Percentiles rank a stretch among this genome's conserved stretches.
phyloP scores from a whole-genome alignment of 2,797 vertebrate genomes.

The Ceryle rudis region DNA sequence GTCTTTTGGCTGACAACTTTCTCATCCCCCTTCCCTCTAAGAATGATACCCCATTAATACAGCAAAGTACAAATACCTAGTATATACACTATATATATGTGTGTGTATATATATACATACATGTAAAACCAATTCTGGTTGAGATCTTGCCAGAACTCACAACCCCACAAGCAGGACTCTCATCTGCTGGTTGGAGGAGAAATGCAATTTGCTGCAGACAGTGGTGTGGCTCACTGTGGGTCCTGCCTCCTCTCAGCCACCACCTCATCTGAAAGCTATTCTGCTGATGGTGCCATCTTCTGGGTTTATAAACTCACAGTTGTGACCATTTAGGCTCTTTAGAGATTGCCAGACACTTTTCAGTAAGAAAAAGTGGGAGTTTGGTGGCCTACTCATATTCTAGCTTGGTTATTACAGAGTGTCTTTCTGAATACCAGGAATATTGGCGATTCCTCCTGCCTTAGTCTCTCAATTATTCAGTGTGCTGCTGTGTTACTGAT shows the following conservation, averaged over 20 bases:
- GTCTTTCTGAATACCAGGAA: neutral
- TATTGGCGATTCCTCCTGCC: slow-evolving; percentile 3
- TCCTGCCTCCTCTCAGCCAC: neutral
- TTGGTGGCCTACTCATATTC: neutral
- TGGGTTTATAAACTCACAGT: neutral
- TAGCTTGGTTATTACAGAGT: neutral
- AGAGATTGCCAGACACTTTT: neutral
- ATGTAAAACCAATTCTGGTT: neutral
- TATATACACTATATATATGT: neutral
- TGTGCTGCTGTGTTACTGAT: neutral
- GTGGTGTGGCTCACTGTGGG: neutral
- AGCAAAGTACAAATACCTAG: neutral
- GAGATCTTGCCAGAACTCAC: neutral
- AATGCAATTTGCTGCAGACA: neutral
- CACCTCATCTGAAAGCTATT: neutral
- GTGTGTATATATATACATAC: neutral
- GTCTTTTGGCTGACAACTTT: neutral
- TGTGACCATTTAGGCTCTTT: neutral
- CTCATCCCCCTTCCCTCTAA: neutral
- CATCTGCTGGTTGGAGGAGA: fast-evolving
- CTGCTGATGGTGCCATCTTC: neutral
- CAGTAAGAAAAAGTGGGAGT: neutral
- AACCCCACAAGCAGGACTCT: neutral
- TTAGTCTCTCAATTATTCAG: neutral
- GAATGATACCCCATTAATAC: neutral